phyloP scores from a whole-genome alignment of 1,140 invertebrate genomes.

The Zophobas morio region DNA sequence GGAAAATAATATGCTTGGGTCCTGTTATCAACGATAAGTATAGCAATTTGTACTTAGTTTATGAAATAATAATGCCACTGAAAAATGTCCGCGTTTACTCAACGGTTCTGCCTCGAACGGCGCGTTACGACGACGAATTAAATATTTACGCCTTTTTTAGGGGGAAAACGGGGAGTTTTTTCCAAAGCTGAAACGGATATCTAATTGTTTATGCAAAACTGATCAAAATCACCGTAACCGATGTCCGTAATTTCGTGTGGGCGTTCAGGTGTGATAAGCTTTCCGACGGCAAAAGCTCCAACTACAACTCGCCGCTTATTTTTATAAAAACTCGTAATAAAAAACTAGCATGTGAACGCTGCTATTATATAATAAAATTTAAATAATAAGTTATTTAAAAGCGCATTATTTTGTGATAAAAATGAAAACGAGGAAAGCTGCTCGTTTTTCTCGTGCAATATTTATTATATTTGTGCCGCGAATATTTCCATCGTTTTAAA shows the following conservation, averaged over 20 bases:
- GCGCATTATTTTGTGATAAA: too few species aligned
- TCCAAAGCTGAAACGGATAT: neutral
- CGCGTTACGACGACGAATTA: neutral
- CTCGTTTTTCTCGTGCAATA: too few species aligned
- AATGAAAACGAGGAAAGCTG: too few species aligned
- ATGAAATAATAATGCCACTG: conserved; percentile 55
- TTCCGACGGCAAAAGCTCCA: neutral
- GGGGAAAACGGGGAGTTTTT: neutral
- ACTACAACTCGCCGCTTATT: neutral
- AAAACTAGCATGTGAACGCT: too few species aligned
- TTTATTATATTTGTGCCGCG: too few species aligned
- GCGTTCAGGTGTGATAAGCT: neutral
- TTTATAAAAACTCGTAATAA: too few species aligned
- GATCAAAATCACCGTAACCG: too few species aligned
- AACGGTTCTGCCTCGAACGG: conserved; percentile 7
- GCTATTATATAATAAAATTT: too few species aligned
- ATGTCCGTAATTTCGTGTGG: neutral
- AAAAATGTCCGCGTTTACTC: conserved; percentile 52
- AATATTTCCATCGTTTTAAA: too few species aligned
- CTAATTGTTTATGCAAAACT: too few species aligned
- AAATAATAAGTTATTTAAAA: too few species aligned
- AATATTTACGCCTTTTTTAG: neutral
- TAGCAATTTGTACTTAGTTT: conserved; percentile 61
- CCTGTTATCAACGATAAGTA: conserved; percentile 61
- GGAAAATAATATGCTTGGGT: conserved; percentile 61